Evolutionary conservation across 1,140 invertebrate genomes (phyloP).

Genomic region (Cotesia chilonis): DNA sequence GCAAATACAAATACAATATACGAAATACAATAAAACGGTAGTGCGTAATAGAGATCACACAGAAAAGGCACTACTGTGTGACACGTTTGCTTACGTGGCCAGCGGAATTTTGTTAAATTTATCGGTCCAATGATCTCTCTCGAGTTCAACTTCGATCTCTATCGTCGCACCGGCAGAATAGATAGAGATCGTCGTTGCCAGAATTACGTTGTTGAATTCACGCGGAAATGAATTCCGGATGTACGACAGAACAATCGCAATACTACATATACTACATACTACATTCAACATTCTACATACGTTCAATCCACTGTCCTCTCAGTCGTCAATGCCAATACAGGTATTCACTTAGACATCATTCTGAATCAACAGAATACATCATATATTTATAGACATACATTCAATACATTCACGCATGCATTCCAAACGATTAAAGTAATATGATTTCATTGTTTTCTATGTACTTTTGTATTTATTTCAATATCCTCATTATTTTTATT

Average conservation of each 20-base stretch:
- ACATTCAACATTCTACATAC: not conserved
- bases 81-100: not conserved
- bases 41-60: slow-evolving; percentile 1
- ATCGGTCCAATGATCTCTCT: not conserved
- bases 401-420: slow-evolving; percentile 11
- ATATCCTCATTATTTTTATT: not conserved
- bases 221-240: slow-evolving; percentile 29
- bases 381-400: slow-evolving; percentile 33
- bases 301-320: not conserved
- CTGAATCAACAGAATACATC: too few relatives aligned
- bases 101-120: slow-evolving; percentile 25
- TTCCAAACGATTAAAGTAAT: too few relatives aligned
- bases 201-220: slow-evolving; percentile 23
- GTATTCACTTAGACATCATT: too few relatives aligned
- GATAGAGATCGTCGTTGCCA: not conserved
- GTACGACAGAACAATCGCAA: slow-evolving; percentile 12
- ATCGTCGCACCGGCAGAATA: too few relatives aligned
- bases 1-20: slow-evolving; percentile 48
- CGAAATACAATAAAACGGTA: slow-evolving; percentile 49
- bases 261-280: not conserved
- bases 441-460: not conserved
- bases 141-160: not conserved
- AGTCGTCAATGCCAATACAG: slow-evolving; percentile 23
- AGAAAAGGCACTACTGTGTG: too few relatives aligned
- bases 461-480: not conserved